Evolutionary conservation across 2,888 invertebrate species (phyloP).

Genomic region (Hydraecia micacea): DNA sequence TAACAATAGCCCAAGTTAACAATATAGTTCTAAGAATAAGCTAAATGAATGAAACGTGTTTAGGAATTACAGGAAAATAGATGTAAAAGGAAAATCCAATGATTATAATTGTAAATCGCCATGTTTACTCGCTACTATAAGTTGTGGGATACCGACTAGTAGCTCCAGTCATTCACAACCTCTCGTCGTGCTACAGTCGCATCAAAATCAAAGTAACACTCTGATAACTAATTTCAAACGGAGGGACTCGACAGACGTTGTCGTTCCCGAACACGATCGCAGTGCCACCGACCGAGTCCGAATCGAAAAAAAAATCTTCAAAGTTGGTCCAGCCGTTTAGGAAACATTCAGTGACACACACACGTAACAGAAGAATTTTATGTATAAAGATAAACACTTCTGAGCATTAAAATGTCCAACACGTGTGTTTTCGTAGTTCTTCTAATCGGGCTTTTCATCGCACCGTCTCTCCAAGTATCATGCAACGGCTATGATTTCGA

Average conservation of each 20-base stretch:
- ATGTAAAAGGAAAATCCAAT: background rate
- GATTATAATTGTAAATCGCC: background rate
- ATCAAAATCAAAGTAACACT: background rate
- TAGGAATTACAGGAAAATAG: background rate
- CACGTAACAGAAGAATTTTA: background rate
- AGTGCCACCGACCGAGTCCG: background rate
- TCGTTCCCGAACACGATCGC: background rate
- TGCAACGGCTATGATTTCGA: slow-evolving; percentile 37
- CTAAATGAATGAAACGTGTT: background rate
- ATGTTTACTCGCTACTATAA: slow-evolving; percentile 3
- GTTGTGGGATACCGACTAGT: background rate
- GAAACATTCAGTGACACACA: background rate
- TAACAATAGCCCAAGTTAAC: background rate
- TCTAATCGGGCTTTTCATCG: slow-evolving; percentile 2
- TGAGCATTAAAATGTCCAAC: slow-evolving; percentile 16
- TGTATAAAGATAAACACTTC: background rate
- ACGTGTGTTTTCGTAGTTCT: background rate
- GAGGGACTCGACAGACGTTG: background rate
- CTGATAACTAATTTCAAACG: background rate
- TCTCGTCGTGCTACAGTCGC: background rate
- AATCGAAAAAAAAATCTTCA: background rate
- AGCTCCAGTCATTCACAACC: slow-evolving; percentile 15
- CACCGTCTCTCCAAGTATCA: slow-evolving; percentile 26
- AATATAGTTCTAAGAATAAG: background rate
- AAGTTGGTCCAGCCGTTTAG: background rate